These are phyloP conservation scores for Eidolon dupreanum DNA, from an alignment of 2,797 vertebrate species.

Conservation along the genomic window DNA sequence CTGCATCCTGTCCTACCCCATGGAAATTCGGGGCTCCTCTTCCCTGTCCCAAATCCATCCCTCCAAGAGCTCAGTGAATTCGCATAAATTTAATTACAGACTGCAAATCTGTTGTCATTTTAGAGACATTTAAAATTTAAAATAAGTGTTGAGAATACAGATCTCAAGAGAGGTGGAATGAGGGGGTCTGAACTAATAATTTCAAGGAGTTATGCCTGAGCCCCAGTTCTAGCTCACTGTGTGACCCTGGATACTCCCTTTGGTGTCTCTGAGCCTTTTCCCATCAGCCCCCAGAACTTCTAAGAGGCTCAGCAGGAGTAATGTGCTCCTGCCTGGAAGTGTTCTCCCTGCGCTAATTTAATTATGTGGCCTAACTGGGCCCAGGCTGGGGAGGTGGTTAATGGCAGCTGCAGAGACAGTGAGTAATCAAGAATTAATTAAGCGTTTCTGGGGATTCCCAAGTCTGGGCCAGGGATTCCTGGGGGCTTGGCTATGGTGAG, in stretches of 20 bases:
- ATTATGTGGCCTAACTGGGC: slow-evolving; percentile 88
- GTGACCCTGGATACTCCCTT: not conserved
- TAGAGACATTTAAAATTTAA: slow-evolving; percentile 54
- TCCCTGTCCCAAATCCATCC: slow-evolving; percentile 10
- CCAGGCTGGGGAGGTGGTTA: slow-evolving; percentile 87
- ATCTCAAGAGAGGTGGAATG: not conserved
- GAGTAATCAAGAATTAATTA: slow-evolving; percentile 92
- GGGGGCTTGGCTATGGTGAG: slow-evolving; percentile 80
- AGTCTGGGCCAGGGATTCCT: slow-evolving; percentile 85
- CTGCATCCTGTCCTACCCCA: not conserved
- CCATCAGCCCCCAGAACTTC: not conserved
- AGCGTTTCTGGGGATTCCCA: slow-evolving; percentile 87
- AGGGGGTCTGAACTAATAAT: not conserved
- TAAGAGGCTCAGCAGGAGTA: slow-evolving; percentile 54
- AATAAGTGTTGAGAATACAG: slow-evolving; percentile 1
- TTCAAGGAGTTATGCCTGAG: not conserved
- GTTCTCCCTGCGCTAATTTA: slow-evolving; percentile 86
- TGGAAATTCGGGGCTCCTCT: not conserved
- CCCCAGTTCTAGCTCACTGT: not conserved
- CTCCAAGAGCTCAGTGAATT: slow-evolving; percentile 21
- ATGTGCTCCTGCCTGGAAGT: slow-evolving; percentile 56
- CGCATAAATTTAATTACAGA: slow-evolving; percentile 67
- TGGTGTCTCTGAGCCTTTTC: slow-evolving; percentile 37
- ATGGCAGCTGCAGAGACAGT: slow-evolving; percentile 86
- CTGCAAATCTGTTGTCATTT: slow-evolving; percentile 58